Conservation (phyloP, 2,888 invertebrate genomes). For the Pyrocoelia pectoralis region DNA sequence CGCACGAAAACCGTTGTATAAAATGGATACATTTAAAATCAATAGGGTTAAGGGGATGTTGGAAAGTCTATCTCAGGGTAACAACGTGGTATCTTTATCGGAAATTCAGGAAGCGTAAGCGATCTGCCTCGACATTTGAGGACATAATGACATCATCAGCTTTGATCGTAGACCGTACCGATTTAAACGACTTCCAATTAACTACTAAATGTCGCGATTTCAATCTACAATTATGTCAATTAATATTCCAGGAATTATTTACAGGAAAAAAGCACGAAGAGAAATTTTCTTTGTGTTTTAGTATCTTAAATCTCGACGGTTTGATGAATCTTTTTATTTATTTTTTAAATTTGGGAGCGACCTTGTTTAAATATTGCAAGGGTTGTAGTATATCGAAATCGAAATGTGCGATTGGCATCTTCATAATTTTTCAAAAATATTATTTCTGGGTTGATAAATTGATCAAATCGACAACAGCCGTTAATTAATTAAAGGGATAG, state of each 20-base stretch:
- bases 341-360: too few species aligned
- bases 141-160: slow-evolving; percentile 51
- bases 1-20: neutral
- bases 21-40: slow-evolving; percentile 6
- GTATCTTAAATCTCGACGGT: neutral
- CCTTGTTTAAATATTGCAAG: too few species aligned
- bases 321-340: neutral
- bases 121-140: slow-evolving; percentile 43
- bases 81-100: slow-evolving; percentile 36
- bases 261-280: slow-evolving; percentile 9
- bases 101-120: slow-evolving; percentile 43
- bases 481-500: too few species aligned
- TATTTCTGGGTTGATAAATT: too few species aligned
- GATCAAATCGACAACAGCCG: too few species aligned
- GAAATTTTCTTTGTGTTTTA: neutral
- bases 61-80: slow-evolving; percentile 22
- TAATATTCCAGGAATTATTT: slow-evolving; percentile 19
- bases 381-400: too few species aligned
- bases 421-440: too few species aligned
- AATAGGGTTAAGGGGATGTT: slow-evolving; percentile 15
- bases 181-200: slow-evolving; percentile 34
- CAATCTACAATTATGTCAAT: slow-evolving; percentile 35
- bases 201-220: slow-evolving; percentile 35
- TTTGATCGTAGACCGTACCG: slow-evolving; percentile 47
- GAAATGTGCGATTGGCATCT: too few species aligned